A percentile compares a stretch with the other conserved stretches of the same genome.
These are phyloP conservation scores for Tamias sibiricus DNA, from an alignment of 2,113 vertebrate species.

Conservation along the genomic window DNA sequence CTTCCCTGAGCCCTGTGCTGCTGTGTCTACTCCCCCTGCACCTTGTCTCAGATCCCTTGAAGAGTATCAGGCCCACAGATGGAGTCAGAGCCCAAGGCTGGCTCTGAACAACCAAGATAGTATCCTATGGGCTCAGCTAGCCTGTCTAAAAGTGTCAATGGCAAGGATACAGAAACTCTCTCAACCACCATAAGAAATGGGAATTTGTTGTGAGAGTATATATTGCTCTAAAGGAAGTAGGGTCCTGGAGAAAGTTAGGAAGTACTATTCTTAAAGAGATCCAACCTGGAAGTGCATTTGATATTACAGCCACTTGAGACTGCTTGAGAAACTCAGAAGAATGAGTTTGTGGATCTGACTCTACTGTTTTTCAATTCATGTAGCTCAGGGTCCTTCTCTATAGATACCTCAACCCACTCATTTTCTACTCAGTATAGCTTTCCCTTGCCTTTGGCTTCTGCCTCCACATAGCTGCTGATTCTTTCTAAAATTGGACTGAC, in stretches of 20 bases:
- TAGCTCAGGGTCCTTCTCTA: background rate
- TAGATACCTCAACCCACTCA: background rate
- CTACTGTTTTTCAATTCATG: background rate
- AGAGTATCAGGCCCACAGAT: background rate
- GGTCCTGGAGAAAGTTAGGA: background rate
- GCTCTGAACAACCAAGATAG: background rate
- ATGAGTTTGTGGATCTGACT: background rate
- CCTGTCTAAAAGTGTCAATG: background rate
- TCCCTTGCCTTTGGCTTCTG: background rate
- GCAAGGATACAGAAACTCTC: background rate
- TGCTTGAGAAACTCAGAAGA: background rate
- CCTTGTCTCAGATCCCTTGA: background rate
- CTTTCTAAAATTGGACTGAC: background rate
- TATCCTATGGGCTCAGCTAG: background rate
- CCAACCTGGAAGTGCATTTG: background rate
- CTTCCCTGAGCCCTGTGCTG: background rate
- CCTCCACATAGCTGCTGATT: rapidly evolving
- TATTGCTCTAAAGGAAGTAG: background rate
- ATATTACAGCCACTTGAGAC: background rate
- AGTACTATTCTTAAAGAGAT: background rate
- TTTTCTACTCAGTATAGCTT: background rate
- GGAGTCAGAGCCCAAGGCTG: background rate
- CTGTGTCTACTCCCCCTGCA: background rate
- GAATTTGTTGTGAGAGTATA: background rate
- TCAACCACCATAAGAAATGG: background rate